phyloP scores from a whole-genome alignment of 2,888 invertebrate genomes.

The Tetranychus truncatus region DNA sequence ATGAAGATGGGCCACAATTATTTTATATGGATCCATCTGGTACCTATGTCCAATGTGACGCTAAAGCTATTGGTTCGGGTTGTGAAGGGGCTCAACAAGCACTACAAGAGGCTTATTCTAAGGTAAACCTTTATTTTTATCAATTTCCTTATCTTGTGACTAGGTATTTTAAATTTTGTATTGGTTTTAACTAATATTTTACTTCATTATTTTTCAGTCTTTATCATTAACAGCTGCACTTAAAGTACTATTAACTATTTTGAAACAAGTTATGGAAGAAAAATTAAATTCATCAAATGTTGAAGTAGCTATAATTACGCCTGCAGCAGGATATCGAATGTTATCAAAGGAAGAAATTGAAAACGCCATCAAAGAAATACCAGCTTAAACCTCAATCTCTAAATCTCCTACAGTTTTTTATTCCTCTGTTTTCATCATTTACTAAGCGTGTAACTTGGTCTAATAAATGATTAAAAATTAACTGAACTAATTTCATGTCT shows the following conservation, averaged over 20 bases:
- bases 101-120: conserved; percentile 48
- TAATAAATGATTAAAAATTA: too few species aligned
- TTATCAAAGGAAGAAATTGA: conserved; percentile 73
- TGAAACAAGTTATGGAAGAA: conserved; percentile 99
- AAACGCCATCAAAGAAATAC: conserved; percentile 29
- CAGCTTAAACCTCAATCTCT: background rate
- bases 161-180: background rate
- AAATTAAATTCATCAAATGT: conserved; percentile 90
- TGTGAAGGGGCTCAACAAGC: conserved; percentile 98
- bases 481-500: too few species aligned
- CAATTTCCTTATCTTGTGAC: background rate
- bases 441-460: too few species aligned
- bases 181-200: too few species aligned
- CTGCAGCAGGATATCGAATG: conserved; percentile 65
- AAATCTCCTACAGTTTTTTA: too few species aligned
- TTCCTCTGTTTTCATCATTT: too few species aligned
- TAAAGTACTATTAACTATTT: conserved; percentile 68
- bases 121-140: conserved; percentile 30
- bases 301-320: conserved; percentile 82
- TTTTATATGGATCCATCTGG: conserved; percentile 99
- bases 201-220: background rate
- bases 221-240: conserved; percentile 53
- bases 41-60: conserved; percentile 91
- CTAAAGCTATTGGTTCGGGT: conserved; percentile 97
- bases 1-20: conserved; percentile 78